Percentiles rank a stretch among this genome's conserved stretches.
Conservation (phyloP, 2,797 vertebrate genomes). For the Cetoscarus ocellatus region DNA sequence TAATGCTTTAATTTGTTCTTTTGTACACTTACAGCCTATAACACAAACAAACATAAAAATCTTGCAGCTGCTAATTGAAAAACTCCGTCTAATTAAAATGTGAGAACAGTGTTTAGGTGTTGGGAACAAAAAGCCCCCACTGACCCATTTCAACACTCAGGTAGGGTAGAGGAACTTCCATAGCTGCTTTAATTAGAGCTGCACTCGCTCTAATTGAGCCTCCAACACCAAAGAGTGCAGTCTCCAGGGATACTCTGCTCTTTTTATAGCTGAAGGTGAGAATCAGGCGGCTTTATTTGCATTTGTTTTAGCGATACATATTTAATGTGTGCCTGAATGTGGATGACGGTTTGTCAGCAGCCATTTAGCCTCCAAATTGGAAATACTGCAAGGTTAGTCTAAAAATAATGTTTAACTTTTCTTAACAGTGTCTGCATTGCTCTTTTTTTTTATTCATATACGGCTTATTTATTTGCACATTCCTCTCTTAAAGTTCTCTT, state of each 20-base stretch:
- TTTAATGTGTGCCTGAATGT: not conserved
- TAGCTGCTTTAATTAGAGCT: conserved; percentile 43
- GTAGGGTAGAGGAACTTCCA: conserved; percentile 24
- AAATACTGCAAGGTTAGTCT: conserved; percentile 17
- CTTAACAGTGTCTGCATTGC: not conserved
- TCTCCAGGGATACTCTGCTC: conserved; percentile 24
- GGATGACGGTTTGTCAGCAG: conserved; percentile 16
- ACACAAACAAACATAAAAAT: not conserved
- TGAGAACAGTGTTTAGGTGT: conserved; percentile 28
- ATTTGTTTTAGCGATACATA: not conserved
- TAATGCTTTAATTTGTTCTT: conserved; percentile 11
- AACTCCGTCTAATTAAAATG: conserved; percentile 41
- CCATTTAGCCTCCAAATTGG: conserved; percentile 13
- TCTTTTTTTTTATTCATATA: too few species aligned
- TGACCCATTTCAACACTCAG: conserved; percentile 42
- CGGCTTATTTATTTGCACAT: too few species aligned
- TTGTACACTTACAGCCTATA: not conserved
- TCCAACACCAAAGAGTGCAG: conserved; percentile 13
- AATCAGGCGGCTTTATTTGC: not conserved
- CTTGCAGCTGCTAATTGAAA: conserved; percentile 24
- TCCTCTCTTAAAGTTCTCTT: too few species aligned
- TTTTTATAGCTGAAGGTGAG: conserved; percentile 21
- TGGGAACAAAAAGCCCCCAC: conserved; percentile 27
- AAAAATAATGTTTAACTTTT: not conserved
- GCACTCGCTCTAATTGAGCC: conserved; percentile 27